These are phyloP conservation scores for Drosophila kanapiae DNA, from an alignment of 1,140 invertebrate genomes.

Conservation along the genomic window DNA sequence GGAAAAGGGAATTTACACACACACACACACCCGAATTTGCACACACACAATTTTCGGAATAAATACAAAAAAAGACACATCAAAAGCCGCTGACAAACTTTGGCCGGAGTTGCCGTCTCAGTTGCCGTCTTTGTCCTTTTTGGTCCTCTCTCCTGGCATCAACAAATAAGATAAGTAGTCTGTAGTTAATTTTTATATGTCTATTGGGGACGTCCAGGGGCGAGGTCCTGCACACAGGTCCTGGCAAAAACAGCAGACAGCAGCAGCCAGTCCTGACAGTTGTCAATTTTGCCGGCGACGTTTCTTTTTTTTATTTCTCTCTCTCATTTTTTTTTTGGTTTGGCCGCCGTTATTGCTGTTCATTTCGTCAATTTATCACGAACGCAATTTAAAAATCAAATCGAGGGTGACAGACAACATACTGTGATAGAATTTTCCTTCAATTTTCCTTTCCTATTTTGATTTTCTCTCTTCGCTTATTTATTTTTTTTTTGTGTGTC, in stretches of 20 bases:
- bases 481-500: background rate
- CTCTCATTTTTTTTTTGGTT: conserved; percentile 12
- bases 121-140: conserved; percentile 9
- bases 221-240: conserved; percentile 22
- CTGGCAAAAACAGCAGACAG: conserved; percentile 24
- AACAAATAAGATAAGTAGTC: conserved; percentile 83
- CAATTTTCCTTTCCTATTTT: conserved; percentile 28
- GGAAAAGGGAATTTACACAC: background rate
- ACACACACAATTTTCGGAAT: conserved; percentile 12
- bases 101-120: conserved; percentile 26
- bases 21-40: conserved; percentile 7
- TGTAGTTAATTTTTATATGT: conserved; percentile 84
- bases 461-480: background rate
- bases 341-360: conserved; percentile 75
- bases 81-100: conserved; percentile 70
- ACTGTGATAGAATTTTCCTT: conserved; percentile 78
- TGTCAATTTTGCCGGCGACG: conserved; percentile 72
- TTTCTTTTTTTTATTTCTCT: conserved; percentile 9
- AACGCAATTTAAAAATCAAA: conserved; percentile 84
- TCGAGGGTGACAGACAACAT: conserved; percentile 84
- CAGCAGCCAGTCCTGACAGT: conserved; percentile 70
- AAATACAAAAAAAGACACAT: conserved; percentile 40
- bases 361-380: conserved; percentile 85
- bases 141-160: conserved; percentile 40
- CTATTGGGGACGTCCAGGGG: conserved; percentile 62